phyloP scores from a whole-genome alignment of 2,113 vertebrate genomes.

The Oreochromis tanganicae region DNA sequence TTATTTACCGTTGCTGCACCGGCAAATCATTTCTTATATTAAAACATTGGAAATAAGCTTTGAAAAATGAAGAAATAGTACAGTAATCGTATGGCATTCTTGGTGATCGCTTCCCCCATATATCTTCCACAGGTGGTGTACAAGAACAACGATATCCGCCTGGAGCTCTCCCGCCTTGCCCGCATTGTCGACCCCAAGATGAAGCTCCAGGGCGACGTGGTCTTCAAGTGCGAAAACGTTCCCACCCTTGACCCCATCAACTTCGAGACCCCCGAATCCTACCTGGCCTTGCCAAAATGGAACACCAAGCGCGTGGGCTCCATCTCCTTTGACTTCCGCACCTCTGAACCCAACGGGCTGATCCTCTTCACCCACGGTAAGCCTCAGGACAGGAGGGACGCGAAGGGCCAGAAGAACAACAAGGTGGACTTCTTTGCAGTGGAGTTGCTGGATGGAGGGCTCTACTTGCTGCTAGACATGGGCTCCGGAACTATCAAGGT shows the following conservation, averaged over 20 bases:
- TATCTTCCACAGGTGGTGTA: constrained; percentile 86
- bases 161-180: constrained; percentile 94
- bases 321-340: constrained; percentile 96
- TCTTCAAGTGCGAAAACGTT: constrained; percentile 94
- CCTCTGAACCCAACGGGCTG: constrained; percentile 91
- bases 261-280: constrained; percentile 93
- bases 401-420: constrained; percentile 88
- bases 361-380: constrained; percentile 96
- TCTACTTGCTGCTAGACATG: constrained; percentile 95
- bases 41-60: not conserved
- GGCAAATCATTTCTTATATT: not conserved
- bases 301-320: constrained; percentile 97
- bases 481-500: constrained; percentile 97
- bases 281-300: constrained; percentile 93
- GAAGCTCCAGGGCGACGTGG: constrained; percentile 96
- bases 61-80: not conserved
- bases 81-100: not conserved
- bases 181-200: constrained; percentile 95
- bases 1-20: not conserved
- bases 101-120: fast-evolving
- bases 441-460: constrained; percentile 89
- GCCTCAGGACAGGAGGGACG: constrained; percentile 85
- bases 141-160: constrained; percentile 96
- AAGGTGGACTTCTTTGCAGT: constrained; percentile 98
- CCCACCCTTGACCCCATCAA: constrained; percentile 94